Percentiles rank a stretch among this genome's conserved stretches.
Conservation (phyloP, 2,888 invertebrate genomes). For the Orchesella flavescens region DNA sequence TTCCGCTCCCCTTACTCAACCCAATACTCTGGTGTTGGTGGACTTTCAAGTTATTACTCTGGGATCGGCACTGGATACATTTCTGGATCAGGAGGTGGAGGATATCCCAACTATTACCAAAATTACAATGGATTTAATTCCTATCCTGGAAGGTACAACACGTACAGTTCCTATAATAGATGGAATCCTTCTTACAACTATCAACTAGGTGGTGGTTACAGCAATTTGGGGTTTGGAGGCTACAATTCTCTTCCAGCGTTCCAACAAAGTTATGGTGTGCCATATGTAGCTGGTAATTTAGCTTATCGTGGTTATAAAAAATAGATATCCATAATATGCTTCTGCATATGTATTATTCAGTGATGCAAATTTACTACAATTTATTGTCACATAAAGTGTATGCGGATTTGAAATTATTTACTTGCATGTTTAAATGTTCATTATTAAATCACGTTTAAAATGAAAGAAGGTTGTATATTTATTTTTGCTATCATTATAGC, state of each 20-base stretch:
- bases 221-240: slow-evolving; percentile 11
- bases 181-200: slow-evolving; percentile 27
- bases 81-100: neutral
- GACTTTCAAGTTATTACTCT: neutral
- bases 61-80: neutral
- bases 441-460: neutral
- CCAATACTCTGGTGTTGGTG: neutral
- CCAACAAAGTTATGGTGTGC: slow-evolving; percentile 7
- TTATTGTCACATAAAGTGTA: neutral
- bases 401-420: neutral
- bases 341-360: no score
- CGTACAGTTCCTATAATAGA: slow-evolving; percentile 24
- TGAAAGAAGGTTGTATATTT: neutral
- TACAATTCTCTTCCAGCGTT: slow-evolving; percentile 2
- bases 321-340: neutral
- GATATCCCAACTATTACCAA: slow-evolving; percentile 16
- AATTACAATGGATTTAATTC: slow-evolving; percentile 11
- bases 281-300: neutral
- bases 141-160: slow-evolving; percentile 23
- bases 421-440: neutral
- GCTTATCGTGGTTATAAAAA: slow-evolving; percentile 12
- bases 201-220: slow-evolving; percentile 18
- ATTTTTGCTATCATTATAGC: neutral
- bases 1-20: slow-evolving; percentile 24
- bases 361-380: no score